Percentiles rank a stretch among this genome's conserved stretches.
Conservation (phyloP, 2,888 invertebrate genomes). For the Podotricha telesiphe region DNA sequence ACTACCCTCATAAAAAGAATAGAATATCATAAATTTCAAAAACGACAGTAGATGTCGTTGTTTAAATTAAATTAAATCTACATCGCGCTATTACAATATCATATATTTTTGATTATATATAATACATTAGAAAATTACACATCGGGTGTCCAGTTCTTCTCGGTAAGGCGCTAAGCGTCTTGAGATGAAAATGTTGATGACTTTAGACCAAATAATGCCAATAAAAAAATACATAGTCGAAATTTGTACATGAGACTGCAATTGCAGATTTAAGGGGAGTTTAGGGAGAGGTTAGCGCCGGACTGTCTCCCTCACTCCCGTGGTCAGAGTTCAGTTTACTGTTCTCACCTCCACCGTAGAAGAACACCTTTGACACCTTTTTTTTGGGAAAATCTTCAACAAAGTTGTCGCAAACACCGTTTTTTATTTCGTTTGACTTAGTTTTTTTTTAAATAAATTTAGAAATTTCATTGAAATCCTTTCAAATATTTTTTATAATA, state of each 20-base stretch:
- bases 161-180: conserved; percentile 61
- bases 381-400: conserved; percentile 46
- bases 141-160: conserved; percentile 70
- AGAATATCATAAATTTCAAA: neutral
- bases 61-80: conserved; percentile 34
- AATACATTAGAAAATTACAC: neutral
- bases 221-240: conserved; percentile 21
- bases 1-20: neutral
- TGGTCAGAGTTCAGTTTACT: conserved; percentile 70
- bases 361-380: conserved; percentile 67
- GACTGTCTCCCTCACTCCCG: conserved; percentile 54
- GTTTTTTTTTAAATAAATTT: neutral
- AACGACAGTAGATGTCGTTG: conserved; percentile 2
- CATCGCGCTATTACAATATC: conserved; percentile 55
- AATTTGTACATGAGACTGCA: conserved; percentile 44
- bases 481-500: too few relatives aligned
- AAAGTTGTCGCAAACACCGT: conserved; percentile 10
- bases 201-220: conserved; percentile 32
- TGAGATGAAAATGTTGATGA: conserved; percentile 49
- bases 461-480: too few relatives aligned
- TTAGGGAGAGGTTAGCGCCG: conserved; percentile 61
- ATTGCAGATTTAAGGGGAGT: conserved; percentile 54
- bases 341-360: conserved; percentile 72
- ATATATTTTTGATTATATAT: conserved; percentile 27
- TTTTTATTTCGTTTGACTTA: neutral